A percentile compares a stretch with the other conserved stretches of the same genome.
These are phyloP conservation scores for Poeciliopsis prolifica DNA, from an alignment of 2,113 vertebrate species.

Conservation along the genomic window DNA sequence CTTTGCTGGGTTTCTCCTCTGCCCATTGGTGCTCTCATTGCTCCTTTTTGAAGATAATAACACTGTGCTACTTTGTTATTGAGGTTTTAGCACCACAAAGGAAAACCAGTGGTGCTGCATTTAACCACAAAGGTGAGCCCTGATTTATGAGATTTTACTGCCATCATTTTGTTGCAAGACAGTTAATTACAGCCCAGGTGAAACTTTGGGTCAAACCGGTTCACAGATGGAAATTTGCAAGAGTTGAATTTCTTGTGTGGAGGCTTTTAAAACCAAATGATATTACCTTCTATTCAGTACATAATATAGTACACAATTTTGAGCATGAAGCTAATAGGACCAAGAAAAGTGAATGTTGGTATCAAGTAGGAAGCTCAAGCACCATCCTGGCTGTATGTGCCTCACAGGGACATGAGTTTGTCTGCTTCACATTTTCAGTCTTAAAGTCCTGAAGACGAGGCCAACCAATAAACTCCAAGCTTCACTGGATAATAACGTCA, in stretches of 20 bases:
- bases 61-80: background rate
- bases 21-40: background rate
- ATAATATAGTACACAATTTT: background rate
- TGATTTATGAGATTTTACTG: background rate
- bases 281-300: background rate
- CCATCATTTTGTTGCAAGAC: background rate
- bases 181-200: slow-evolving; percentile 1
- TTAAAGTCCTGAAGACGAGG: background rate
- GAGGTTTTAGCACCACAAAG: background rate
- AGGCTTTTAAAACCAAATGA: background rate
- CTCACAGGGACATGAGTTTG: too few species aligned
- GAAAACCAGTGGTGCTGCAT: background rate
- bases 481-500: background rate
- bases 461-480: background rate
- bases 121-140: background rate
- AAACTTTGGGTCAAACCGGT: background rate
- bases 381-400: background rate
- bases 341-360: background rate
- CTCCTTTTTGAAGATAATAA: background rate
- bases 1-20: background rate
- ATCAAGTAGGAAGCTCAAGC: background rate
- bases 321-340: background rate
- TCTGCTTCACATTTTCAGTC: background rate
- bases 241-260: background rate
- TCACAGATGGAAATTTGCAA: background rate